Percentiles rank a stretch among this genome's conserved stretches.
Evolutionary conservation across 2,888 invertebrate genomes (phyloP).

Genomic region (Folsomia manolachei): DNA sequence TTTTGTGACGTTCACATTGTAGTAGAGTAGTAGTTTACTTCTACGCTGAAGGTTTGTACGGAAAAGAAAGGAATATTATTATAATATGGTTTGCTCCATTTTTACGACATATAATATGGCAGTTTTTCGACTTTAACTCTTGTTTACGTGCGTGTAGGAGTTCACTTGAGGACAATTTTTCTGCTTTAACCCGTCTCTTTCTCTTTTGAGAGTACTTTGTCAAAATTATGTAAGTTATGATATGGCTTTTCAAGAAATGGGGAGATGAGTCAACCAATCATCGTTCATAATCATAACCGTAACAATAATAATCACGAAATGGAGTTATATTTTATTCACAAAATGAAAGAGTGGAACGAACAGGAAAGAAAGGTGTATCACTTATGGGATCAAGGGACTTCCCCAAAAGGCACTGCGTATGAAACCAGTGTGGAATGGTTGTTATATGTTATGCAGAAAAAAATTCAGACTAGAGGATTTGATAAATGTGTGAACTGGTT

Average conservation of each 20-base stretch:
- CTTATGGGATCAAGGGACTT: not conserved
- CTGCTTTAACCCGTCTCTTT: constrained; percentile 7
- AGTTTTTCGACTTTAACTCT: constrained; percentile 3
- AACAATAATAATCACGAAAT: constrained; percentile 13
- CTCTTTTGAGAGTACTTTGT: constrained; percentile 13
- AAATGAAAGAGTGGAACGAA: not conserved
- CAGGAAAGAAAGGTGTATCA: not conserved
- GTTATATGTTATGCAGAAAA: not conserved
- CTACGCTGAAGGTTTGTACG: too few species aligned
- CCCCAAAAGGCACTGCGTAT: not conserved
- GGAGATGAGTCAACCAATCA: constrained; percentile 13
- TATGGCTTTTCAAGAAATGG: constrained; percentile 6
- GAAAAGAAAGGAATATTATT: too few species aligned
- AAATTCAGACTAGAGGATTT: not conserved
- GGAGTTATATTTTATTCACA: constrained; percentile 12
- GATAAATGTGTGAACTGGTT: not conserved
- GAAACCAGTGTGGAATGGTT: not conserved
- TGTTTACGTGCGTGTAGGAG: constrained; percentile 12
- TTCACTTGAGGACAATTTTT: constrained; percentile 17
- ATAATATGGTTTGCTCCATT: too few species aligned
- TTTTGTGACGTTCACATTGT: too few species aligned
- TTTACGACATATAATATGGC: not conserved
- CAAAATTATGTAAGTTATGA: constrained; percentile 14
- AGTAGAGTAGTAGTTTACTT: too few species aligned
- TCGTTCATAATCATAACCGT: constrained; percentile 12